Conservation (phyloP, 1,140 invertebrate species). For the Drosophila gunungcola region DNA sequence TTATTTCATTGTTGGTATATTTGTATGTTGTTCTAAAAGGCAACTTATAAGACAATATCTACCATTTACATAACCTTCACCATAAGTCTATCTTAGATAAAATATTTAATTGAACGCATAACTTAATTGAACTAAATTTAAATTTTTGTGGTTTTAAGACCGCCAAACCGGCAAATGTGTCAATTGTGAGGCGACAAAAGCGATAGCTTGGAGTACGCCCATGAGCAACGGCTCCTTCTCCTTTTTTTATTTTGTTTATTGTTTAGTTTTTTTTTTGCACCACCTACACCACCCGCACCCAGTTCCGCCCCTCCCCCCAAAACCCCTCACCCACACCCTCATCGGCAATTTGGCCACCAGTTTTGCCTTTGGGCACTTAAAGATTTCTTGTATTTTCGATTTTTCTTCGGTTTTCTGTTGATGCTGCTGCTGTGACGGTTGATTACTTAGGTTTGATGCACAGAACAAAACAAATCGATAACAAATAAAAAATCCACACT, state of each 20-base stretch:
- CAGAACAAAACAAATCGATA: not conserved
- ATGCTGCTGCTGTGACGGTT: slow-evolving; percentile 18
- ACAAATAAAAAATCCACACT: too few species aligned
- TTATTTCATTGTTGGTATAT: too few species aligned
- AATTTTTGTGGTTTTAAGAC: not conserved
- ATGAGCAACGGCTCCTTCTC: slow-evolving; percentile 15
- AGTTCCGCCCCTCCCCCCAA: not conserved
- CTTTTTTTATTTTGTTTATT: not conserved
- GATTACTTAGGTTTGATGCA: slow-evolving; percentile 17
- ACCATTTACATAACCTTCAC: too few species aligned
- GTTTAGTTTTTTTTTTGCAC: slow-evolving; percentile 6
- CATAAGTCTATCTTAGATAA: too few species aligned
- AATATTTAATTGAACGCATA: too few species aligned
- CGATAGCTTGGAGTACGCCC: slow-evolving; percentile 42
- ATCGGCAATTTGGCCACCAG: slow-evolving; percentile 46
- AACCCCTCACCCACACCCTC: not conserved
- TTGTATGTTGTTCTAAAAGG: too few species aligned
- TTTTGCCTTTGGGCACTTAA: slow-evolving; percentile 51
- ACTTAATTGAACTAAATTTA: too few species aligned
- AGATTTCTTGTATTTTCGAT: slow-evolving; percentile 50
- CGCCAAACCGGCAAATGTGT: slow-evolving; percentile 40
- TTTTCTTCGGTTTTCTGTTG: slow-evolving; percentile 23
- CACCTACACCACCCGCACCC: slow-evolving; percentile 12
- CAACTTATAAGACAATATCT: too few species aligned
- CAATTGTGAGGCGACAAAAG: slow-evolving; percentile 67